A percentile compares a stretch with the other conserved stretches of the same genome.
phyloP scores from a whole-genome alignment of 2,888 invertebrate species.

The Drosophila peninsularis region DNA sequence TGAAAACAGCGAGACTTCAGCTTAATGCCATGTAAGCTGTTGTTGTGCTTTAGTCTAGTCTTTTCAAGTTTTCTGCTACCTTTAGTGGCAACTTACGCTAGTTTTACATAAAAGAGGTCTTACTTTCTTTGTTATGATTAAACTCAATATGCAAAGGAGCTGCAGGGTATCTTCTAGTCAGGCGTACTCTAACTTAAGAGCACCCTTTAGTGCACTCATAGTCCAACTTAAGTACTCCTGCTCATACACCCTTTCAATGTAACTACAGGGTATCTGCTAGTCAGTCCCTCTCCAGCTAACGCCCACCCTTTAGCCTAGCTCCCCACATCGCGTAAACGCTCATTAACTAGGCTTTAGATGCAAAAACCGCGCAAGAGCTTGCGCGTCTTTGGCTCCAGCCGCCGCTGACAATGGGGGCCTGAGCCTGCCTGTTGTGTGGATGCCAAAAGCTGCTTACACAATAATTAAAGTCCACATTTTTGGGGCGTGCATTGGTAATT shows the following conservation, averaged over 20 bases:
- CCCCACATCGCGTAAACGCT: slow-evolving; percentile 2
- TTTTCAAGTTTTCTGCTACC: no score
- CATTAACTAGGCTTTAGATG: slow-evolving; percentile 30
- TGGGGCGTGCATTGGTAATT: slow-evolving; percentile 46
- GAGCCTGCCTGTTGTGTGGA: not conserved
- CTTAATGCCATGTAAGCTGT: slow-evolving; percentile 6
- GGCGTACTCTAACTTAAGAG: no score
- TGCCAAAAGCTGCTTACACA: slow-evolving; percentile 21
- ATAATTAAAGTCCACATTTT: slow-evolving; percentile 39
- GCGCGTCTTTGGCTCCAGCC: not conserved
- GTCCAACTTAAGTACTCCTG: no score
- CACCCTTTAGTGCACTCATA: no score
- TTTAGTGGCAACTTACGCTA: no score
- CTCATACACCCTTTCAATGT: no score
- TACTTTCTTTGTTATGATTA: no score
- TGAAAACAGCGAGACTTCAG: slow-evolving; percentile 8
- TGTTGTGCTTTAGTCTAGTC: not conserved
- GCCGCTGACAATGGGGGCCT: not conserved
- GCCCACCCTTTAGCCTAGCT: not conserved
- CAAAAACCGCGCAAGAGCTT: slow-evolving; percentile 10
- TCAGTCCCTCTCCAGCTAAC: not conserved
- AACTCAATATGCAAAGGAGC: no score
- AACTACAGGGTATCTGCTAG: no score
- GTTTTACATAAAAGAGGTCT: no score
- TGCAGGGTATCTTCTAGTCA: no score